Conservation (phyloP, 2,113 vertebrate genomes). For the Trichomycterus rosablanca region DNA sequence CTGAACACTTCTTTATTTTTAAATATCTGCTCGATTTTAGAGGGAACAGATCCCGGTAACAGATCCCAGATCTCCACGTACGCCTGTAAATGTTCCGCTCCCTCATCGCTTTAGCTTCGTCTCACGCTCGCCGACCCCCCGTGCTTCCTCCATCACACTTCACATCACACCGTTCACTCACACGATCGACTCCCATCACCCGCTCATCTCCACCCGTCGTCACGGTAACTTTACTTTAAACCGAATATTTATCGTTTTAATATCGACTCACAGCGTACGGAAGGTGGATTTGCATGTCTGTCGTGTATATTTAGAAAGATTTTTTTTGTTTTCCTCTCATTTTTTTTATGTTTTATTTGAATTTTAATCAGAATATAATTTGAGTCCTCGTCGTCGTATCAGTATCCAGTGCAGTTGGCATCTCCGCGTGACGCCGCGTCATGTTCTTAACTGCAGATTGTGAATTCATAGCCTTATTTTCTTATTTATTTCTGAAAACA, state of each 20-base stretch:
- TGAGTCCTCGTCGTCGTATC: constrained; percentile 67
- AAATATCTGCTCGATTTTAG: no score
- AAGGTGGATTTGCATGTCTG: constrained; percentile 92
- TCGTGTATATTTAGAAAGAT: constrained; percentile 93
- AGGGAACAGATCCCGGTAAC: no score
- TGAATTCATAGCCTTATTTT: constrained; percentile 98
- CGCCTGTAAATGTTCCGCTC: constrained; percentile 66
- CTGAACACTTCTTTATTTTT: no score
- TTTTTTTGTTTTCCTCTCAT: constrained; percentile 54
- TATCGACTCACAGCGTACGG: constrained; percentile 81
- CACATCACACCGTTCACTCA: constrained; percentile 44
- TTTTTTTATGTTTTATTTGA: no score
- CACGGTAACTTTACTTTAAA: constrained; percentile 73
- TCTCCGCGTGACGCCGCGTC: constrained; percentile 85
- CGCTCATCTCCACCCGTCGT: constrained; percentile 57
- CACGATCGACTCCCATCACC: constrained; percentile 53
- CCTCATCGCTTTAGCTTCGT: constrained; percentile 21
- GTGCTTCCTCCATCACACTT: constrained; percentile 29
- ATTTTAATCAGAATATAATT: constrained; percentile 79
- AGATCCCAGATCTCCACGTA: constrained; percentile 2
- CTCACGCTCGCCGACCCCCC: constrained; percentile 2
- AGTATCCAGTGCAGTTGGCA: constrained; percentile 84
- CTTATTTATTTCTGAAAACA: constrained; percentile 99
- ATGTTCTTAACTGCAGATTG: constrained; percentile 95
- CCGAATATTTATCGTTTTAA: constrained; percentile 78